Evolutionary conservation across 2,797 vertebrate species (phyloP).

Genomic region (Intellagama lesueurii): DNA sequence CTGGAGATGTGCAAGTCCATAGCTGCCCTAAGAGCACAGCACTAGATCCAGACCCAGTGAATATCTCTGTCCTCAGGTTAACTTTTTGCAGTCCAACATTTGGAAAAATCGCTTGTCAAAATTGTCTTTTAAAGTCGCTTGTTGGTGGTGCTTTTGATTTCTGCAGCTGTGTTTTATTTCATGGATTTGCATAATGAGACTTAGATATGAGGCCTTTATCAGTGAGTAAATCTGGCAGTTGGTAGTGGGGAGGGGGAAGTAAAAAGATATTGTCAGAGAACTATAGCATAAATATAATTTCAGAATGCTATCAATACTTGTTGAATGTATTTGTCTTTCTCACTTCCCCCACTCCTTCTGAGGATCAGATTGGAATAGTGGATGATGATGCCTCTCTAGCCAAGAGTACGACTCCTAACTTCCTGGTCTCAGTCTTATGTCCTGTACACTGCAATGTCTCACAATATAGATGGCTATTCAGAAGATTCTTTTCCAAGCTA

Average conservation of each 20-base stretch:
- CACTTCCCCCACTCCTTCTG: not conserved
- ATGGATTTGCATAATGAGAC: not conserved
- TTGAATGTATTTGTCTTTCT: not conserved
- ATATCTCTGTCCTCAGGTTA: not conserved
- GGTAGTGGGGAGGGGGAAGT: no score
- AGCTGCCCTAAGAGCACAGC: not conserved
- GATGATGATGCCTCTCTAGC: not conserved
- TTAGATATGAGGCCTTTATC: not conserved
- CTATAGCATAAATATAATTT: not conserved
- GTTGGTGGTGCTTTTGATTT: not conserved
- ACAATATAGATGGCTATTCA: constrained; percentile 16
- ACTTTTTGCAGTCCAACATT: not conserved
- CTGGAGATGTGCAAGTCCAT: not conserved
- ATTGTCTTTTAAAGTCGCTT: not conserved
- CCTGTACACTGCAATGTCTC: not conserved
- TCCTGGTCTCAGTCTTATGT: not conserved
- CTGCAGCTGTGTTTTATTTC: not conserved
- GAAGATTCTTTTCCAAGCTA: constrained; percentile 30
- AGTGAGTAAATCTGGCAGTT: not conserved
- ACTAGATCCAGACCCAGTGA: not conserved
- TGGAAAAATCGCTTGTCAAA: not conserved
- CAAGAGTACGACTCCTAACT: not conserved
- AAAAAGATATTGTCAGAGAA: not conserved
- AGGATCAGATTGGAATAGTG: not conserved
- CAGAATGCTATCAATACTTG: not conserved